phyloP scores from a whole-genome alignment of 35 echinoderm and acorn worm genomes.

The Patiria miniata region DNA sequence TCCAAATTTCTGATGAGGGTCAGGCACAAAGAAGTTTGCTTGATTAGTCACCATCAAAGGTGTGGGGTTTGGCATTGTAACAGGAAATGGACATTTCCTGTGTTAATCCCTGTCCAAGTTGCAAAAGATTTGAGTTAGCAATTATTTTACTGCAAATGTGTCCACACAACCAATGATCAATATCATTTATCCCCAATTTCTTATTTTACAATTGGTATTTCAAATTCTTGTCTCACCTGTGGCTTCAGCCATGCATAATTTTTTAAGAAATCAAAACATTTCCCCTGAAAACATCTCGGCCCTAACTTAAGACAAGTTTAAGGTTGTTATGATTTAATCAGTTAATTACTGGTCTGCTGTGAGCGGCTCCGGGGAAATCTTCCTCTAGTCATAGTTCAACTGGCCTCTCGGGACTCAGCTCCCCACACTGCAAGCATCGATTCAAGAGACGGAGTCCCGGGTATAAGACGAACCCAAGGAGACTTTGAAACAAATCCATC shows the following conservation, averaged over 20 bases:
- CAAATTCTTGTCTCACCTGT: conserved; percentile 7
- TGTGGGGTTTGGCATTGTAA: too few relatives aligned
- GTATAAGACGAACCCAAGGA: neutral
- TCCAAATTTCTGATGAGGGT: too few relatives aligned
- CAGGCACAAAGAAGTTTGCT: too few relatives aligned
- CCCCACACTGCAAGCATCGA: conserved; percentile 6
- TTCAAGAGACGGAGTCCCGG: neutral
- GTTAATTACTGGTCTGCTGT: conserved; percentile 6
- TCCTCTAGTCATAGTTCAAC: conserved; percentile 8
- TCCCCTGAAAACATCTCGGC: neutral
- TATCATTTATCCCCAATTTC: too few relatives aligned
- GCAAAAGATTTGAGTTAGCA: too few relatives aligned
- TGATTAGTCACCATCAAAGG: too few relatives aligned
- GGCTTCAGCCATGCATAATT: conserved; percentile 15
- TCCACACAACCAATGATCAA: too few relatives aligned
- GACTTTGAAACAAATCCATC: conserved; percentile 17
- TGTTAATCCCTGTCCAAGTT: too few relatives aligned
- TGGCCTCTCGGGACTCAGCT: neutral
- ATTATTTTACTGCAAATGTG: too few relatives aligned
- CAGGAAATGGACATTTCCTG: too few relatives aligned
- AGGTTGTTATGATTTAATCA: conserved; percentile 32
- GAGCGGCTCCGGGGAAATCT: conserved; percentile 1
- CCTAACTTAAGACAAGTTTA: neutral
- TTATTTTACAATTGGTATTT: too few relatives aligned
- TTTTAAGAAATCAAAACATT: conserved; percentile 3